phyloP scores from a whole-genome alignment of 1,140 invertebrate genomes.

The Dendroctonus valens region DNA sequence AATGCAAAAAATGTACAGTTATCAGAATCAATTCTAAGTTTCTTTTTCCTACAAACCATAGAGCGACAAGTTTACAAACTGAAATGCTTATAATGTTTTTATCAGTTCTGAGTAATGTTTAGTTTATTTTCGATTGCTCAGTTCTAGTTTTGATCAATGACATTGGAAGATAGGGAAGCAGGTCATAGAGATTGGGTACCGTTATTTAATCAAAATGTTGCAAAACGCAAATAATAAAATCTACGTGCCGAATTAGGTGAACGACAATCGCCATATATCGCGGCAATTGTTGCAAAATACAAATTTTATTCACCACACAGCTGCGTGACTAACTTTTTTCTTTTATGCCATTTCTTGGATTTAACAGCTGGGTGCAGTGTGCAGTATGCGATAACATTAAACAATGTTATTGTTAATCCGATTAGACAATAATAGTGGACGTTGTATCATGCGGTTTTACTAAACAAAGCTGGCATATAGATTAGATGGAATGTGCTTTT shows the following conservation, averaged over 20 bases:
- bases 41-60: no score
- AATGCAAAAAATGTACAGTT: no score
- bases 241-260: slow-evolving; percentile 4
- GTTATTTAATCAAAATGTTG: not conserved
- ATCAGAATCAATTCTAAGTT: no score
- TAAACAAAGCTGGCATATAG: slow-evolving; percentile 1
- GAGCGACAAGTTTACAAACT: no score
- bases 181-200: no score
- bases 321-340: slow-evolving; percentile 16
- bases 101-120: no score
- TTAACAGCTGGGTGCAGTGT: slow-evolving; percentile 16
- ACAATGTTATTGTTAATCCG: slow-evolving; percentile 12
- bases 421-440: slow-evolving; percentile 5
- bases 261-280: slow-evolving; percentile 4
- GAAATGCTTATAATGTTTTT: no score
- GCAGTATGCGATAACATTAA: slow-evolving; percentile 14
- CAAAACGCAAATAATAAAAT: not conserved
- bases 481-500: not conserved
- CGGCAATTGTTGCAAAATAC: slow-evolving; percentile 10
- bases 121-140: no score
- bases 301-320: slow-evolving; percentile 6
- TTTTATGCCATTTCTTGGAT: slow-evolving; percentile 5
- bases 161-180: no score
- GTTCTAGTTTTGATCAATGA: no score
- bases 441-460: slow-evolving; percentile 8